Evolutionary conservation across 2,113 vertebrate genomes (phyloP).

Genomic region (Antigone vipio): DNA sequence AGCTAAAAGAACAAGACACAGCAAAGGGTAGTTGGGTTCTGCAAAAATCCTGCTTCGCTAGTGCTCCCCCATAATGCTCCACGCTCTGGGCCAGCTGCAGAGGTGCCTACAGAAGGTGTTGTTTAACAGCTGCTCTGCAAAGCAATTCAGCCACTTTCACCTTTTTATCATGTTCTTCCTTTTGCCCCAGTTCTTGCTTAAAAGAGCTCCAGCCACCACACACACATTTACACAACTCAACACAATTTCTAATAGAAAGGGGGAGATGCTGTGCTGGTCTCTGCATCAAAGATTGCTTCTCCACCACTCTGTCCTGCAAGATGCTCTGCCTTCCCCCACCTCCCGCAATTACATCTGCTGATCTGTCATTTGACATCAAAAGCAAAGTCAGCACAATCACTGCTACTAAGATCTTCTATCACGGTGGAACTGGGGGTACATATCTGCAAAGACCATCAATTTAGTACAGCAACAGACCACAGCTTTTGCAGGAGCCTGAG

Average conservation of each 20-base stretch:
- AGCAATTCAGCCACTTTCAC: neutral
- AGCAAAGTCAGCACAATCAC: neutral
- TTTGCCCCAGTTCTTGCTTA: neutral
- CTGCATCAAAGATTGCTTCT: neutral
- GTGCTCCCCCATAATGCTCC: rapidly evolving
- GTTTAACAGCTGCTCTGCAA: neutral
- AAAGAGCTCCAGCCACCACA: neutral
- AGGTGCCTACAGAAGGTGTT: neutral
- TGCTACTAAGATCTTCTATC: rapidly evolving
- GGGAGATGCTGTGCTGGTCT: neutral
- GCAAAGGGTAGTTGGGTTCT: neutral
- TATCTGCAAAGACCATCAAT: rapidly evolving
- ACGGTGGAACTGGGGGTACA: neutral
- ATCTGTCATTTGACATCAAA: neutral
- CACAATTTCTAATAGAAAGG: rapidly evolving
- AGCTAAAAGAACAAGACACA: neutral
- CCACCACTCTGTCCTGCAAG: neutral
- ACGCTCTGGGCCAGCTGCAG: neutral
- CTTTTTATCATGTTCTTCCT: rapidly evolving
- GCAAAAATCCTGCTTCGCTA: neutral
- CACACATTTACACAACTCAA: rapidly evolving
- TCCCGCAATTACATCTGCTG: neutral
- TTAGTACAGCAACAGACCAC: rapidly evolving
- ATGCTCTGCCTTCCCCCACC: neutral
- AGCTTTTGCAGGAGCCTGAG: neutral